A percentile compares a stretch with the other conserved stretches of the same genome.
These are phyloP conservation scores for Iselma pallidipennis DNA, from an alignment of 2,888 invertebrate species.

Conservation along the genomic window DNA sequence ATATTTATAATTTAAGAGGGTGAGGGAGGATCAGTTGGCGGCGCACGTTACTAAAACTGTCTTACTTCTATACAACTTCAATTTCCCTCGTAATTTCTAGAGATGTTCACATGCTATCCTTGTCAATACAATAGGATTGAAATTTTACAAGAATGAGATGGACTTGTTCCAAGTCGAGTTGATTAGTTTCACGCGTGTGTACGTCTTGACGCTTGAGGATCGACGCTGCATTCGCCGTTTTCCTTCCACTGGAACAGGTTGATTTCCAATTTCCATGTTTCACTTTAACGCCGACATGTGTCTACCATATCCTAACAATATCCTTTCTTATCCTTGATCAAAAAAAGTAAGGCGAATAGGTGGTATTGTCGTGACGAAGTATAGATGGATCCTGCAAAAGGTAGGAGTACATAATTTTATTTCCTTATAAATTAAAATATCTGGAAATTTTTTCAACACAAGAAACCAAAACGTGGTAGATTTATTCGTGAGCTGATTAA, in stretches of 20 bases:
- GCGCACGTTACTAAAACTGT: constrained; percentile 44
- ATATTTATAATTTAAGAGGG: background rate
- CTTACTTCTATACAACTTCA: constrained; percentile 35
- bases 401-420: constrained; percentile 20
- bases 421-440: background rate
- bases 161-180: constrained; percentile 33
- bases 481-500: background rate
- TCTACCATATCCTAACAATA: background rate
- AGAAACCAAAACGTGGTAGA: background rate
- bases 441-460: background rate
- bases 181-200: constrained; percentile 44
- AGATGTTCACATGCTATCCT: constrained; percentile 38
- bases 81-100: constrained; percentile 34
- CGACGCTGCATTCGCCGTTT: constrained; percentile 47
- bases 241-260: constrained; percentile 39
- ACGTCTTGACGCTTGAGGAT: constrained; percentile 45
- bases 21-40: constrained; percentile 31
- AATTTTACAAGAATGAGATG: constrained; percentile 34
- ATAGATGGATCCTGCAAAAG: constrained; percentile 9
- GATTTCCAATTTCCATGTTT: constrained; percentile 8
- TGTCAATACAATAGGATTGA: constrained; percentile 24
- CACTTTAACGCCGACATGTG: background rate
- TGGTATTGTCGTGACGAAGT: constrained; percentile 1
- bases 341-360: constrained; percentile 5
- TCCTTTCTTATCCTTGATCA: background rate